A percentile compares a stretch with the other conserved stretches of the same genome.
phyloP scores from a whole-genome alignment of 2,797 vertebrate genomes.

The Emydoidea blandingii region DNA sequence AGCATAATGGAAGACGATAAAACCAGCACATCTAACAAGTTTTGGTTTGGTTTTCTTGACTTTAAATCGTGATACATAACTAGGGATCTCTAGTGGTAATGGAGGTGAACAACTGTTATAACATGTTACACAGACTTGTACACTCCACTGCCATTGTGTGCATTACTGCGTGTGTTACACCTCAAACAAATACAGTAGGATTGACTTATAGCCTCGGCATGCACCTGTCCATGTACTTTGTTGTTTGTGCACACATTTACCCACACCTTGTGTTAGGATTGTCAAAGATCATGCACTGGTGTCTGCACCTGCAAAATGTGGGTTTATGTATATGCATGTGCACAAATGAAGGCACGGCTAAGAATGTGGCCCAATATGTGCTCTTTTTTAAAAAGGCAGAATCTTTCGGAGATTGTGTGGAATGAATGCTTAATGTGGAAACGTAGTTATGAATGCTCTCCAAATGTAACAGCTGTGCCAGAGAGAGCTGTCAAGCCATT shows the following conservation, averaged over 20 bases:
- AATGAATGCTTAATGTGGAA: no score
- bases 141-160: background rate
- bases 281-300: rapidly evolving
- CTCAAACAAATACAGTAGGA: background rate
- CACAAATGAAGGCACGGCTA: rapidly evolving
- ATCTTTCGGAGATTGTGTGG: rapidly evolving
- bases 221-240: background rate
- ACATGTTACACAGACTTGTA: background rate
- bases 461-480: background rate
- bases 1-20: background rate
- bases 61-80: background rate
- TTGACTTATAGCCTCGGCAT: background rate
- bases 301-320: background rate
- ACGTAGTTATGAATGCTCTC: rapidly evolving
- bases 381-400: rapidly evolving
- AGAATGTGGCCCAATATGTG: rapidly evolving
- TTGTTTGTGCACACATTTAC: background rate
- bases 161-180: background rate
- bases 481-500: rapidly evolving
- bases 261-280: background rate
- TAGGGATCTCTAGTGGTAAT: background rate
- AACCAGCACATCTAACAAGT: background rate
- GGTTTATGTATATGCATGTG: rapidly evolving
- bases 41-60: background rate
- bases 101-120: background rate